Conservation (phyloP, 2,113 vertebrate species). For the Globicephala melas region DNA sequence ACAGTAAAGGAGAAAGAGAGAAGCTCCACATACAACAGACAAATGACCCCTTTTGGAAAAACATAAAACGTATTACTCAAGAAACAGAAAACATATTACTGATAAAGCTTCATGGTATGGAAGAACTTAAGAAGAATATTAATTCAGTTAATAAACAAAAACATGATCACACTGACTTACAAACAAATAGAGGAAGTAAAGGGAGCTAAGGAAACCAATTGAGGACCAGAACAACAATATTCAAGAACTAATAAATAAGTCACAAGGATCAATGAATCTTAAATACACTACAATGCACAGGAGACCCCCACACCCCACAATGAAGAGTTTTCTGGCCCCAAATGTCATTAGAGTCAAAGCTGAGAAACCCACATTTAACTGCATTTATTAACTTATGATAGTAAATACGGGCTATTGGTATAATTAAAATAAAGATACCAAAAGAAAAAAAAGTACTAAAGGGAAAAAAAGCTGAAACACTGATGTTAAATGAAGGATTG, state of each 20-base stretch:
- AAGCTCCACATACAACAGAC: not conserved
- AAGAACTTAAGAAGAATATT: not conserved
- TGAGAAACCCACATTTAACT: not conserved
- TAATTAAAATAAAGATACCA: not conserved
- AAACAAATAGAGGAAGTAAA: not conserved
- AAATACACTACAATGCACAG: not conserved
- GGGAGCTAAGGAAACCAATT: not conserved
- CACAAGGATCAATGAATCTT: not conserved
- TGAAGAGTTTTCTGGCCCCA: not conserved
- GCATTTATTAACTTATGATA: not conserved
- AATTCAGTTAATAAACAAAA: not conserved
- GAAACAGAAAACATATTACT: not conserved
- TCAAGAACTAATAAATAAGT: not conserved
- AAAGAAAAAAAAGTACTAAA: not conserved
- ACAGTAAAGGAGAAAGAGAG: not conserved
- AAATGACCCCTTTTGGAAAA: not conserved
- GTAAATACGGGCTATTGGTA: not conserved
- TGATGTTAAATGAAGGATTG: not conserved
- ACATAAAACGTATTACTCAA: not conserved
- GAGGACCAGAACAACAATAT: not conserved
- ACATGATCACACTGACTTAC: not conserved
- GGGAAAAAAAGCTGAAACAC: not conserved
- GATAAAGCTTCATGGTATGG: not conserved
- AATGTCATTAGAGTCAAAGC: not conserved
- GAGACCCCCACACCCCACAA: not conserved